Evolutionary conservation across 2,888 invertebrate species (phyloP), one percentile per base, ranked within the genome.

Genomic region (Prosapia bicincta): DNA sequence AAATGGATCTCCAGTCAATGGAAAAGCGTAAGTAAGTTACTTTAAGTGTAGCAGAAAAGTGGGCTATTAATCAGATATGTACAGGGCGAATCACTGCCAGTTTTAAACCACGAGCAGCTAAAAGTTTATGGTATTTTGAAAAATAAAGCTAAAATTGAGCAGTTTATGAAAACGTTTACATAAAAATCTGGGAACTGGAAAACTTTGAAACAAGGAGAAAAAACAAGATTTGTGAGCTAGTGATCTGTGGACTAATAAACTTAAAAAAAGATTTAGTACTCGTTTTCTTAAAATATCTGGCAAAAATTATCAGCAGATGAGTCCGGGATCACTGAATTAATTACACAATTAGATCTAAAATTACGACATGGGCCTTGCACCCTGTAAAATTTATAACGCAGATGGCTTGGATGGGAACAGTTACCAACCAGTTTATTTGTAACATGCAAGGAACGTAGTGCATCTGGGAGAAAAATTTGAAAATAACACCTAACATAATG

Each of bases 401-500:
- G 67, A 67, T 67, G 67, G 25, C 0, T 10, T 3, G 24, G 67
- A 26, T 67, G 67, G 67, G 1, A n/a, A 7, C 25, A 2, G 25
- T 67, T 67, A 3, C 67, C 25, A 3, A 24, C 5, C 1, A 80
- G 81, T 25, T 80, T 80, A 69, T 81, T 81, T 7, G 79, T 79
- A 67, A 78, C 78, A 67, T 72, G 78, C 74, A 66, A 69, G 76
- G 81, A 82, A 79, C 72, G 74, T 25, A 77, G 74, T 38, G 81
- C 81, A 76, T 78, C 80, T 74, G 76, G 81, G 76, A 76, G 75
- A 77, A 82, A 82, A 81, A 79, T 81, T n/a, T 25, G n/a, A 6
- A 78, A 78, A 67, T 75, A 77, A 30, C 66, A 77, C 78, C 80
- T 82, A 70, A 82, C 81, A 76, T 80, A 82, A 32, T 81, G 81